Base-by-base conservation (phyloP, 1,140 invertebrate genomes). In the Diabrotica virgifera region DNA sequence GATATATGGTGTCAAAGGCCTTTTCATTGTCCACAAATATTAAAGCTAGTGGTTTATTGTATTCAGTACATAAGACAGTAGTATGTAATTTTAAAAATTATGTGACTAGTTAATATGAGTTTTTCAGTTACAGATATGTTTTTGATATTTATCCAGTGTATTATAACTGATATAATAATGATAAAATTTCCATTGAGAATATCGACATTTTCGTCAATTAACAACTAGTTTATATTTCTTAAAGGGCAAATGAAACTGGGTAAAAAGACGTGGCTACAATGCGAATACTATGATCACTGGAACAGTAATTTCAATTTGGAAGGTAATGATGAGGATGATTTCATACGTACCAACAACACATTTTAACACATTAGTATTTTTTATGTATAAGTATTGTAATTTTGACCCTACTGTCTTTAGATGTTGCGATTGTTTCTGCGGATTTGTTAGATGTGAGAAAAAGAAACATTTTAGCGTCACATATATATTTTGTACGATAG, bases 241-340 rank as follows among this genome's bases (percentile, higher is more conserved):
- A 65, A 82, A 93, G 91, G 90, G 76, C 89, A 93, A 84, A 83
- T 92, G 72, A 92, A 90, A 59, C 82, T 93, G 76, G 90, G 93
- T 80, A 90, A 90, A 67, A 91, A 94, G 82, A 91, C 90, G 68
- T 94, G 92, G 91, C 82, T 94, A 73, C 91, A 92, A 79, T 93
- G 89, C 78, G 91, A 94, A 81, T 91, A 90, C 77, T 90, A 93
- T 58, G 67, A 63, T 78, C 86, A 89, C 73, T 93, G 89, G 90
- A 90, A 90, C 70, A 84, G 89, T 70, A 89, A 87, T 79, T 89
- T 87, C 79, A 89, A 89, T 82, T 82, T 90, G 78, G 89, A 90
- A 88, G 88, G 89, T 93, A 85, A 85, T 63, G 36, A 35, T 40
- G 24, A 38, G 36, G 66, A 67, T 59, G 64, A 67, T 62, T 65